phyloP scores from a whole-genome alignment of 2,888 invertebrate genomes.

The Athalia rosae region DNA sequence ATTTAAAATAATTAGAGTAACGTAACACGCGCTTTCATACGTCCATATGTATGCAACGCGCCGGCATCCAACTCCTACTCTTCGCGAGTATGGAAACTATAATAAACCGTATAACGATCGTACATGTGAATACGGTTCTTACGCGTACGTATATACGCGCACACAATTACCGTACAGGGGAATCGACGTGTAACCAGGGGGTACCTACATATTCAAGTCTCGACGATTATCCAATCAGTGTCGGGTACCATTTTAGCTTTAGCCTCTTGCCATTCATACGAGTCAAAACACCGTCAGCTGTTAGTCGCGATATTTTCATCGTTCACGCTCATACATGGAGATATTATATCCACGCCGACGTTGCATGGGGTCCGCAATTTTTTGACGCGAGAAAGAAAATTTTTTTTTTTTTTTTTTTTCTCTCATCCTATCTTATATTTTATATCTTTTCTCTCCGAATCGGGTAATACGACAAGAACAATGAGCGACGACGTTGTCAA shows the following conservation, averaged over 20 bases:
- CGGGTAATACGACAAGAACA: constrained; percentile 46
- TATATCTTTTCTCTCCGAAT: too few relatives aligned
- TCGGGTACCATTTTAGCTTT: constrained; percentile 56
- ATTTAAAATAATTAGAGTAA: constrained; percentile 63
- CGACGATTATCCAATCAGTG: constrained; percentile 71
- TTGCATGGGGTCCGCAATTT: too few relatives aligned
- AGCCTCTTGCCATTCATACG: constrained; percentile 27
- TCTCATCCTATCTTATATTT: too few relatives aligned
- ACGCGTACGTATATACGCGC: neutral
- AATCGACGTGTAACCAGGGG: neutral
- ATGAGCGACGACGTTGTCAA: constrained; percentile 52
- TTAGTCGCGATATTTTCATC: constrained; percentile 21
- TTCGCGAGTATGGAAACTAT: neutral
- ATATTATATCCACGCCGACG: too few relatives aligned
- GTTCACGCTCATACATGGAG: neutral
- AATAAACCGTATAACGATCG: neutral
- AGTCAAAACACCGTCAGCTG: constrained; percentile 42
- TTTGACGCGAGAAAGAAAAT: neutral
- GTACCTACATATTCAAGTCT: constrained; percentile 39
- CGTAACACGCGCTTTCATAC: constrained; percentile 43
- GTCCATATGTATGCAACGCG: neutral
- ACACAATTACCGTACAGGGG: neutral
- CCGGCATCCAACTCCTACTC: neutral
- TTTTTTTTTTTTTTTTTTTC: too few relatives aligned
- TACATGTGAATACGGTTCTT: neutral